These are phyloP conservation scores for Sylvia borin DNA, from an alignment of 2,797 vertebrate genomes.

Conservation along the genomic window DNA sequence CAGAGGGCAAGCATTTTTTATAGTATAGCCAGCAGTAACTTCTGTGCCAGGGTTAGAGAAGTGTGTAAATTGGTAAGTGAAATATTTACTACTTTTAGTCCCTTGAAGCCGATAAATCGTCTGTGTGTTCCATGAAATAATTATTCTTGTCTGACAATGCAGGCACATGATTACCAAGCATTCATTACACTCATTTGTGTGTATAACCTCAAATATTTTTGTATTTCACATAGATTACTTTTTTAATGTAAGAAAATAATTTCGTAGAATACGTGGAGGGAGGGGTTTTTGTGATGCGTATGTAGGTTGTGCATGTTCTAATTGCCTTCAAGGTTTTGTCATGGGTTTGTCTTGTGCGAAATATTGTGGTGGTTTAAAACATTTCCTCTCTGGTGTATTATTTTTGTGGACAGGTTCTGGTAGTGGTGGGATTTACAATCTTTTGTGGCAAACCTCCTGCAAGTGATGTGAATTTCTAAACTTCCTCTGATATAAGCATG, in stretches of 20 bases:
- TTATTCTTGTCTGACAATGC: background rate
- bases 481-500: background rate
- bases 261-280: background rate
- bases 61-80: background rate
- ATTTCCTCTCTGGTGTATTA: background rate
- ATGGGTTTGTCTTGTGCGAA: background rate
- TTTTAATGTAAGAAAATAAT: background rate
- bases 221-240: background rate
- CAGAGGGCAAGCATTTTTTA: background rate
- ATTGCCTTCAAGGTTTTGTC: background rate
- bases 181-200: background rate
- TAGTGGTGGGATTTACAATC: background rate
- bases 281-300: background rate
- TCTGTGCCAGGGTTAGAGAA: background rate
- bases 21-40: background rate
- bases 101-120: background rate
- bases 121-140: background rate
- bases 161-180: background rate
- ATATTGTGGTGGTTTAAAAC: background rate
- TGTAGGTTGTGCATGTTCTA: background rate
- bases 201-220: background rate
- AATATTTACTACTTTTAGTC: background rate
- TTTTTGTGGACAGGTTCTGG: background rate
- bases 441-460: background rate
- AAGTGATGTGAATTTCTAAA: background rate